Evolutionary conservation across 2,888 invertebrate species (phyloP), one percentile per base, ranked within the genome.

Genomic region (Drosophila nigricruria): DNA sequence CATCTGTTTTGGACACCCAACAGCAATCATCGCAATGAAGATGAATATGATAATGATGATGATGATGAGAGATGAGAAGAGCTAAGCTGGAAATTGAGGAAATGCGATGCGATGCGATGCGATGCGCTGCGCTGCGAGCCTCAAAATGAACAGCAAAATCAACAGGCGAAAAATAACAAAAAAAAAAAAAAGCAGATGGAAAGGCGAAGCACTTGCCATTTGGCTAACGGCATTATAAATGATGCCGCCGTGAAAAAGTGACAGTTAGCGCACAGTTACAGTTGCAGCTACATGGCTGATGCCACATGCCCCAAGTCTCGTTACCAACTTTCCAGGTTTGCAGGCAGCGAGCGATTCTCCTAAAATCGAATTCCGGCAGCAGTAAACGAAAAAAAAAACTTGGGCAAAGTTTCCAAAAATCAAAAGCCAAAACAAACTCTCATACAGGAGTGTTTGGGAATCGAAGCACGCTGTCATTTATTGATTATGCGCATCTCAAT

Each of bases 191-290:
- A 40, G 20, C 30, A 53, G 36, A 38, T 53, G 53, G 53, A 53
- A 53, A 53, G 53, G 23, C 23, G 43, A 43, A 54, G 38, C 82
- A 84, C 60, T 68, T 83, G 70, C 62, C 71, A 78, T 81, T 88
- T 89, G 79, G 77, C 88, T 79, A 79, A 88, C 88, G 73, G 88
- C 88, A 82, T 77, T 89, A 89, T 88, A 89, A 88, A 85, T 85
- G 84, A 85, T 73, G 74, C 82, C 73, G 63, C 70, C 64, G 74
- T 69, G 72, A 60, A 85, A 84, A 85, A 85, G 88, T 85, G 89
- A 89, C 90, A 79, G 84, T 84, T 60, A 59, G 47, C 65, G 53
- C 53, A 27, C 38, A 53, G 53, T 53, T 53, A 34, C 53, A 53
- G 53, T 53, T 53, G 53, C 53, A 38, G 53, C 52, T 18, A 32